Percentiles rank a stretch among this genome's conserved stretches.
These are phyloP conservation scores for Polydrusus cervinus DNA, from an alignment of 2,888 invertebrate species.

Conservation along the genomic window DNA sequence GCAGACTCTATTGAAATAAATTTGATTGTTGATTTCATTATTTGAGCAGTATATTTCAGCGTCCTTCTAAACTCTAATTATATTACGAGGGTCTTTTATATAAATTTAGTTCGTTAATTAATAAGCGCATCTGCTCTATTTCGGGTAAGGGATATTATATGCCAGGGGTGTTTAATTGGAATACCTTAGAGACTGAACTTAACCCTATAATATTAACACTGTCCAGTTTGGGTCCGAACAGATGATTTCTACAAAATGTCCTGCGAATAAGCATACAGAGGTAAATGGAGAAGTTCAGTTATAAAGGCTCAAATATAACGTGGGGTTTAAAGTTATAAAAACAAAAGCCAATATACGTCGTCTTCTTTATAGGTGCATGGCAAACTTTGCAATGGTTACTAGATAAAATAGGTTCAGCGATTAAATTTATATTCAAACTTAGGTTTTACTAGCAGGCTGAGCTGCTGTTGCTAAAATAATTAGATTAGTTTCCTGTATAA, in stretches of 20 bases:
- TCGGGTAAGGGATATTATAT: slow-evolving; percentile 45
- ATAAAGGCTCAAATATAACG: neutral
- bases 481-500: too few relatives aligned
- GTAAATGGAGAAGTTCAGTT: slow-evolving; percentile 6
- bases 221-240: slow-evolving; percentile 40
- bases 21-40: neutral
- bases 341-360: neutral
- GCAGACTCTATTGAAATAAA: too few relatives aligned
- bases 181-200: slow-evolving; percentile 45
- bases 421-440: neutral
- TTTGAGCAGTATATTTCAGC: slow-evolving; percentile 4
- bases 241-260: slow-evolving; percentile 34
- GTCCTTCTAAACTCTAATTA: slow-evolving; percentile 13
- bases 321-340: neutral
- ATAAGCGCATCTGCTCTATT: slow-evolving; percentile 45
- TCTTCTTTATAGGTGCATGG: neutral
- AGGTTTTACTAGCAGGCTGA: neutral
- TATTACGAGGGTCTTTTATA: slow-evolving; percentile 36
- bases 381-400: neutral
- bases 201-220: slow-evolving; percentile 48
- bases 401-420: neutral
- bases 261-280: slow-evolving; percentile 5
- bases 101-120: slow-evolving; percentile 49
- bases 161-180: slow-evolving; percentile 50
- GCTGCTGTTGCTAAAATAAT: too few relatives aligned